Conservation (phyloP, 2,888 invertebrate genomes). For the Anoncus sp. region DNA sequence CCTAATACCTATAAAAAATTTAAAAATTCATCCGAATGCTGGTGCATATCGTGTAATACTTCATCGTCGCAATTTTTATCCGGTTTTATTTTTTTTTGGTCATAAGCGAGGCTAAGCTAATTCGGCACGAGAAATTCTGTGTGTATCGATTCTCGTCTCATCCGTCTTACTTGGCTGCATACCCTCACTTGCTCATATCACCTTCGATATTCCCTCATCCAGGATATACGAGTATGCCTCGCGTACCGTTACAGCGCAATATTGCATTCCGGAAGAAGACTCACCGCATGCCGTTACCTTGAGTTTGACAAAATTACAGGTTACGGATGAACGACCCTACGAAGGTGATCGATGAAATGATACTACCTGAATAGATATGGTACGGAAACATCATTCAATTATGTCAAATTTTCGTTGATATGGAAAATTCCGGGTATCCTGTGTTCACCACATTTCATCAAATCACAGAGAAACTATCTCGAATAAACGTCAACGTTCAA, state of each 20-base stretch:
- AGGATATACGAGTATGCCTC: conserved; percentile 29
- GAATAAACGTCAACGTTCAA: background rate
- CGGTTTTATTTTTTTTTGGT: no score
- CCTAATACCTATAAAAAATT: no score
- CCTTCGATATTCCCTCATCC: conserved; percentile 15
- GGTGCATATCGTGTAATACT: no score
- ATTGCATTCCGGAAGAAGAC: conserved; percentile 31
- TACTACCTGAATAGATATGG: background rate
- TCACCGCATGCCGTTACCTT: conserved; percentile 15
- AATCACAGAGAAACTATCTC: background rate
- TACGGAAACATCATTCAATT: background rate
- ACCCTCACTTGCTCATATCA: conserved; percentile 8
- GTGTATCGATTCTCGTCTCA: background rate
- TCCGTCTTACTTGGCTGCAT: conserved; percentile 5
- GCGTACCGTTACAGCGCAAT: conserved; percentile 14
- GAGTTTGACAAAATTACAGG: conserved; percentile 33
- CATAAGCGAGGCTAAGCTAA: conserved; percentile 26
- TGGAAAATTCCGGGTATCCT: background rate
- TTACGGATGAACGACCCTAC: conserved; percentile 4
- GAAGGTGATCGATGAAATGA: conserved; percentile 13
- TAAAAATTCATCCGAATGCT: no score
- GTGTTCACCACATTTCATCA: background rate
- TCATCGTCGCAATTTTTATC: no score
- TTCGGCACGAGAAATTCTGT: conserved; percentile 18
- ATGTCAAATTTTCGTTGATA: background rate